These are phyloP conservation scores for Heliconius ethilla DNA, from an alignment of 2,888 invertebrate species.

Conservation along the genomic window DNA sequence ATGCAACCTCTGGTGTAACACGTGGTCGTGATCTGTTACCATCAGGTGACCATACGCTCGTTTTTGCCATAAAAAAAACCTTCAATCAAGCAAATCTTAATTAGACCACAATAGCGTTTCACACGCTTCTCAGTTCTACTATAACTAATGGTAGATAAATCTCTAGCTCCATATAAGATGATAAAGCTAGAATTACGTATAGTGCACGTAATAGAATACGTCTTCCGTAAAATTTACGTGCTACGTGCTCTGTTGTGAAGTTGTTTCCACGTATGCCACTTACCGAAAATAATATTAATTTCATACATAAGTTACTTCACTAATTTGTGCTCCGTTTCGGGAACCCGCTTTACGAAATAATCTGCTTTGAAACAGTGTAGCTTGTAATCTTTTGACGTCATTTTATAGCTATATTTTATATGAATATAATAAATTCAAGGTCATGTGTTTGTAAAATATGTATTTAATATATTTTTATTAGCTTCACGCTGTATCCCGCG, in stretches of 20 bases:
- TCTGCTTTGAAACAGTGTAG: constrained; percentile 22
- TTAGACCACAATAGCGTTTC: background rate
- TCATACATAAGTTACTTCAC: constrained; percentile 26
- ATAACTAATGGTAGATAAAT: constrained; percentile 1
- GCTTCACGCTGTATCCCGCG: background rate
- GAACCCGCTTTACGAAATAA: constrained; percentile 29
- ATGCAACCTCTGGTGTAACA: no score
- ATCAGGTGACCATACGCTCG: no score
- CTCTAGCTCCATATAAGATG: background rate
- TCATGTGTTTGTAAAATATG: background rate
- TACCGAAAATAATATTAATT: constrained; percentile 33
- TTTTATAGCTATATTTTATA: background rate
- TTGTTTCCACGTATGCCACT: constrained; percentile 30
- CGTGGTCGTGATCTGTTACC: no score
- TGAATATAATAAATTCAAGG: background rate
- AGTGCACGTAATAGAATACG: constrained; percentile 28
- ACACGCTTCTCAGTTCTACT: background rate
- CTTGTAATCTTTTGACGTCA: constrained; percentile 20
- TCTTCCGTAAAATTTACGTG: constrained; percentile 22
- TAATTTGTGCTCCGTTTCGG: constrained; percentile 29
- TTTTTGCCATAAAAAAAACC: background rate
- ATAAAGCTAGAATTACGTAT: constrained; percentile 24
- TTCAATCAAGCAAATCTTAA: background rate
- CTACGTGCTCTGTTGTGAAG: constrained; percentile 26
- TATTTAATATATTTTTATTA: background rate